These are phyloP conservation scores for Augiades crinisus DNA, from an alignment of 2,888 invertebrate genomes.

Conservation along the genomic window DNA sequence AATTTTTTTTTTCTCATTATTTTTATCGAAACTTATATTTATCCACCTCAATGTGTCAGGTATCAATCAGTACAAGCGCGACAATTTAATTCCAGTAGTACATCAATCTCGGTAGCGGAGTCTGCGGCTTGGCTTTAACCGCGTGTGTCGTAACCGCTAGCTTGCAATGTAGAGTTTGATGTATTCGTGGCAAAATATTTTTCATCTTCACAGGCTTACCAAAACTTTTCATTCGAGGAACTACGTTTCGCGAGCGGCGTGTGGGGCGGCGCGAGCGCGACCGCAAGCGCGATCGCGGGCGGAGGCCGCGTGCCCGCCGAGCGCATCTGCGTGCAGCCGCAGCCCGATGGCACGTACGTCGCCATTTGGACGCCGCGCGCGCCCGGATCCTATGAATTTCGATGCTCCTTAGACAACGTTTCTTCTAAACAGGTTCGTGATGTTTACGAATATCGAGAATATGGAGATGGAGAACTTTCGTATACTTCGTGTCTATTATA, in stretches of 20 bases:
- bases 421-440: slow-evolving; percentile 12
- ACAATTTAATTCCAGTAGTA: neutral
- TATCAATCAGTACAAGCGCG: too few relatives aligned
- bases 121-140: neutral
- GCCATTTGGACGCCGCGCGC: slow-evolving; percentile 96
- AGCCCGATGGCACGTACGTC: slow-evolving; percentile 89
- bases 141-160: neutral
- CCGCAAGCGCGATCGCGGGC: slow-evolving; percentile 49
- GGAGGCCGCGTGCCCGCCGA: slow-evolving; percentile 80
- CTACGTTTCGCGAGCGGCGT: slow-evolving; percentile 83
- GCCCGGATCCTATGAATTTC: slow-evolving; percentile 93
- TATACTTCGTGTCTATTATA: too few relatives aligned
- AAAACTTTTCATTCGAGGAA: slow-evolving; percentile 97
- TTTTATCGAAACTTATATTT: too few relatives aligned
- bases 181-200: slow-evolving; percentile 15
- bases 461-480: too few relatives aligned
- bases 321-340: slow-evolving; percentile 88
- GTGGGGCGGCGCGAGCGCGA: slow-evolving; percentile 66
- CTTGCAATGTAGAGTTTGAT: neutral
- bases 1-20: too few relatives aligned
- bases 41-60: too few relatives aligned
- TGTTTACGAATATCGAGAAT: too few relatives aligned
- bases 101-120: neutral
- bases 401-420: slow-evolving; percentile 87
- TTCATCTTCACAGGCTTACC: slow-evolving; percentile 83